These are phyloP conservation scores for Triops longicaudatus DNA, from an alignment of 1,140 invertebrate genomes.

Conservation along the genomic window DNA sequence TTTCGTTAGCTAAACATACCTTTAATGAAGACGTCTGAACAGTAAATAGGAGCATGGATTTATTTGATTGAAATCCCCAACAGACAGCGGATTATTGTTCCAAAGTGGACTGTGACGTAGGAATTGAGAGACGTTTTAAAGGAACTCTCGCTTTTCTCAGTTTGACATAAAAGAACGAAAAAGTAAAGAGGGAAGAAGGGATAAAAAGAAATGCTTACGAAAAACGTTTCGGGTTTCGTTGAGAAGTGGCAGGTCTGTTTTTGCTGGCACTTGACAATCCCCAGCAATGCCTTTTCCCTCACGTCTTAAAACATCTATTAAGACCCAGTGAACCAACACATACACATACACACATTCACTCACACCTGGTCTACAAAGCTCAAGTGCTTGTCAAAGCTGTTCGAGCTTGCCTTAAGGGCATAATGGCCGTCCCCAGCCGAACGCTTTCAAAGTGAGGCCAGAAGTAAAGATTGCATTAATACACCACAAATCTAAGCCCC, in stretches of 20 bases:
- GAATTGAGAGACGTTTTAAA: background rate
- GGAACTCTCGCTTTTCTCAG: background rate
- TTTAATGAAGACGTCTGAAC: no score
- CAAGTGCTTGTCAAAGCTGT: constrained; percentile 11
- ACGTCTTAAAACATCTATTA: constrained; percentile 9
- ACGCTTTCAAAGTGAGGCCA: no score
- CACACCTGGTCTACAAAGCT: constrained; percentile 4
- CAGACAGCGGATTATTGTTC: background rate
- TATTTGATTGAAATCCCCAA: no score
- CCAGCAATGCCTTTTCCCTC: constrained; percentile 1
- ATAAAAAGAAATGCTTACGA: background rate
- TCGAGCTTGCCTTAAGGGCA: background rate
- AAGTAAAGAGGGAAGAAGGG: background rate
- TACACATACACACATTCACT: no score
- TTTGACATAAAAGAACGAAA: background rate
- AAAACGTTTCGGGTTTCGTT: background rate
- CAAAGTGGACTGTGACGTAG: background rate
- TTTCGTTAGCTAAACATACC: no score
- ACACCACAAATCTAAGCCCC: no score
- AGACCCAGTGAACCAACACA: background rate
- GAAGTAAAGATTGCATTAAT: no score
- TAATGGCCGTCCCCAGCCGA: background rate
- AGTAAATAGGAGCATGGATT: no score
- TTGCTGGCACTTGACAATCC: constrained; percentile 7
- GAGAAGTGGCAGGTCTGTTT: background rate